These are phyloP conservation scores for Onthophagus sagittarius DNA, from an alignment of 2,888 invertebrate genomes.

Conservation along the genomic window DNA sequence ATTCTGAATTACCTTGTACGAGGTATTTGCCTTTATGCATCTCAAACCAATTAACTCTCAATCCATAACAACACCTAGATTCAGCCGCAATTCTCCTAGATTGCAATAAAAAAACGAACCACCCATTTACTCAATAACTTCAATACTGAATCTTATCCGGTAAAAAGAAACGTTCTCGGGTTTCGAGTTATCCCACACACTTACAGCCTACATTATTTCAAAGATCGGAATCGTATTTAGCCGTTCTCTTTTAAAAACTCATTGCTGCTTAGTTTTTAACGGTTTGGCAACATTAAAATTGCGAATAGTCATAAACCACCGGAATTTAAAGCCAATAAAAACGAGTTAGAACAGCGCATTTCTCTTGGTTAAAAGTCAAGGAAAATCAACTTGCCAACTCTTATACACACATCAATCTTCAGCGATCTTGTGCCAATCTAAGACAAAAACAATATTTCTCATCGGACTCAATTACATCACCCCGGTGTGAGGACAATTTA, in stretches of 20 bases:
- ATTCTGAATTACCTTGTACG: background rate
- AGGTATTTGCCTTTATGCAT: background rate
- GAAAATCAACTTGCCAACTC: background rate
- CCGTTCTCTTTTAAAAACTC: background rate
- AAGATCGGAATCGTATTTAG: conserved; percentile 22
- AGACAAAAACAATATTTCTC: background rate
- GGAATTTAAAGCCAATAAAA: background rate
- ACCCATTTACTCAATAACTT: background rate
- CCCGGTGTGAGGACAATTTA: background rate
- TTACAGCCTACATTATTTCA: conserved; percentile 22
- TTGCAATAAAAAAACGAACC: background rate
- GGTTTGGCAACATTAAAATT: background rate
- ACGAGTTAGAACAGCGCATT: background rate
- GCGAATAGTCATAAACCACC: background rate
- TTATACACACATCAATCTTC: background rate
- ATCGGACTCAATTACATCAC: background rate
- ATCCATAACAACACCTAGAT: background rate
- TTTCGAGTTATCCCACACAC: conserved; percentile 9
- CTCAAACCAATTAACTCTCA: background rate
- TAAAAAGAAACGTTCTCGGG: background rate
- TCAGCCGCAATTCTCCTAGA: background rate
- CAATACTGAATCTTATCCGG: background rate
- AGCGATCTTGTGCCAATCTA: background rate
- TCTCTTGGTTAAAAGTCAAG: background rate
- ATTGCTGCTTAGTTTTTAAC: background rate